Evolutionary conservation across 2,888 invertebrate genomes (phyloP), one percentile per base, ranked within the genome.

Genomic region (Plagiodera versicolora): DNA sequence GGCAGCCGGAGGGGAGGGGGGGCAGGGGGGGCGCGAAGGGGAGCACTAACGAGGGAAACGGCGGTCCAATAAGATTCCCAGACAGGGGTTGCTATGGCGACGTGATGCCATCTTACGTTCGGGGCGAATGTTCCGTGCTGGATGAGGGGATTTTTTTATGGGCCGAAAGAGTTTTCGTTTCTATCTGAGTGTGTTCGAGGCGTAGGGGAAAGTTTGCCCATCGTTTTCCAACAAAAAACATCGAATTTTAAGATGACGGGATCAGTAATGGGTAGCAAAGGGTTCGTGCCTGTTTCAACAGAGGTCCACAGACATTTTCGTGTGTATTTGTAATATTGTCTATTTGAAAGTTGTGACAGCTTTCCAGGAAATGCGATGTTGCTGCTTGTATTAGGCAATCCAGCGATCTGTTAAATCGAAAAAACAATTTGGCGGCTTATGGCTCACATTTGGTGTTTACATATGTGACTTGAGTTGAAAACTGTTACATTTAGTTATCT

Each of bases 21-120:
- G 58, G 51, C 47, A 18, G 51, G 50, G 56, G 51, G 30, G 47
- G 64, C 60, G 57, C 59, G 63, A 66, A 60, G 57, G 60, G 60
- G 44, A 46, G 59, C n/a, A 45, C 49, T 55, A 66, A 67, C 65
- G 64, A 62, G 61, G 66, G 62, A 62, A 52, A 62, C 55, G 63
- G 67, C 67, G 67, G 71, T 66, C 77, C 75, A 77, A 75, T 76
- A 71, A 72, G 74, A 72, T 70, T 6, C 61, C 54, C 66, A 54
- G 70, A 70, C 72, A 65, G 75, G 76, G 70, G 77, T 77, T 76
- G 74, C 76, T 68, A 76, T 77, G 76, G 73, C 67, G 64, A 76
- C 76, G 59, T 72, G 68, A 70, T 71, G 69, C 70, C 72, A 72
- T 73, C 74, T 73, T 74, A 73, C 63, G 64, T 70, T 69, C 67